Percentiles rank a stretch among this genome's conserved stretches.
Evolutionary conservation across 2,888 invertebrate species (phyloP).

Genomic region (Sphecodes monilicornis): DNA sequence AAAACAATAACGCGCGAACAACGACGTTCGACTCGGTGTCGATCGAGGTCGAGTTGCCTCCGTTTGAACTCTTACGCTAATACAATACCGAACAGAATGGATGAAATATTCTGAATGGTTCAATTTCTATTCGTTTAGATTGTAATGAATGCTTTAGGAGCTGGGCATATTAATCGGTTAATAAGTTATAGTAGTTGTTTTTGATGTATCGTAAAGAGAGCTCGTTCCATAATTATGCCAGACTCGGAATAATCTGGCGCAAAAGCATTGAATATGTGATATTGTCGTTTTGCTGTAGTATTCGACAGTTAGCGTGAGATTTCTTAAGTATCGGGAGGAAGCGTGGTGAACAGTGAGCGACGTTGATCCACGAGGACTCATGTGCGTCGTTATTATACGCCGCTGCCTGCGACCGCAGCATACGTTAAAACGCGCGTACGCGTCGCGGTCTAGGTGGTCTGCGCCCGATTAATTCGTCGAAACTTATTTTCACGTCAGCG

Average conservation of each 20-base stretch:
- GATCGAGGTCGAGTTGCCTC: too few relatives aligned
- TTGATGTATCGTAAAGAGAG: too few relatives aligned
- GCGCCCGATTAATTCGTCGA: conserved; percentile 69
- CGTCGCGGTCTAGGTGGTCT: conserved; percentile 13
- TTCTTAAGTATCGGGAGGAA: background rate
- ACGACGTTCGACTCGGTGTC: too few relatives aligned
- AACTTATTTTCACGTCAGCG: conserved; percentile 80
- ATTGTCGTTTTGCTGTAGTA: too few relatives aligned
- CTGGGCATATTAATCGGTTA: background rate
- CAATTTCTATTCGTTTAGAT: too few relatives aligned
- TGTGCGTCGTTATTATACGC: conserved; percentile 40
- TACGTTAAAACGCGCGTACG: conserved; percentile 25
- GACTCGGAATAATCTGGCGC: background rate
- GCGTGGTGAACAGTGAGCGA: conserved; percentile 33
- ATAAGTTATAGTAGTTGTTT: too few relatives aligned
- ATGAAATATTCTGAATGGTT: too few relatives aligned
- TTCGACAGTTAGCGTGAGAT: background rate
- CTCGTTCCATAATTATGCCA: background rate
- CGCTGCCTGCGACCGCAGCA: conserved; percentile 27
- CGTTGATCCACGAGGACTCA: conserved; percentile 46
- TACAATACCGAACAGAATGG: too few relatives aligned
- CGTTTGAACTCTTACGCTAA: too few relatives aligned
- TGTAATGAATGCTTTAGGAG: background rate
- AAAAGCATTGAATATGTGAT: background rate
- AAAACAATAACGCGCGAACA: too few relatives aligned